phyloP scores from a whole-genome alignment of 2,113 vertebrate genomes.

The Acrocephalus arundinaceus region DNA sequence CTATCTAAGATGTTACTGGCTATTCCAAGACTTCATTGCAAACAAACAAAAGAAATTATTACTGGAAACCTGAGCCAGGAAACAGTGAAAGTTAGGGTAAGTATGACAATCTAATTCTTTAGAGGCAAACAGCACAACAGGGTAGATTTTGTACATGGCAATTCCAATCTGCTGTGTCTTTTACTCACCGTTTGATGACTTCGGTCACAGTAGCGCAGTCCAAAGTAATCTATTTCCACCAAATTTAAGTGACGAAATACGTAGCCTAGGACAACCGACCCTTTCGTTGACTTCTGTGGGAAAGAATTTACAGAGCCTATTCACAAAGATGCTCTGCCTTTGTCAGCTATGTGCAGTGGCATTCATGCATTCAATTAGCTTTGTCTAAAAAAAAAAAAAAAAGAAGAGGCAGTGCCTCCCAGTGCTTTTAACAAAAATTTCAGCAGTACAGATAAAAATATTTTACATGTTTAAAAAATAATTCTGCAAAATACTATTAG shows the following conservation, averaged over 20 bases:
- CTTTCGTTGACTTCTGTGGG: constrained; percentile 91
- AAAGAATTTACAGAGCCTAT: constrained; percentile 74
- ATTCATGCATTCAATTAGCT: constrained; percentile 57
- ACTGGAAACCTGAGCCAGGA: not conserved
- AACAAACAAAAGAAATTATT: not conserved
- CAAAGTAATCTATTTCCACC: constrained; percentile 89
- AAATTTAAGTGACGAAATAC: constrained; percentile 88
- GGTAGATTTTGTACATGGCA: not conserved
- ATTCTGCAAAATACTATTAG: not conserved
- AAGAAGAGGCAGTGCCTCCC: not conserved
- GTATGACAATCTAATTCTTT: not conserved
- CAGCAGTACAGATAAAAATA: not conserved
- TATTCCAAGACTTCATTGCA: not conserved
- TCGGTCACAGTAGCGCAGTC: constrained; percentile 89
- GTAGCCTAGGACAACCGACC: constrained; percentile 82
- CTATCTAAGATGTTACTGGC: not conserved
- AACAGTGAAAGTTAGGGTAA: not conserved
- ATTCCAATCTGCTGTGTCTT: not conserved
- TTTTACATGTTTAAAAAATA: not conserved
- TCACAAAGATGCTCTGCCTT: constrained; percentile 59
- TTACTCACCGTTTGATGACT: constrained; percentile 89
- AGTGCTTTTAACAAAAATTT: constrained; percentile 14
- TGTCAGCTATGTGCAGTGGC: constrained; percentile 45
- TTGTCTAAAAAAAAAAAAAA: not conserved
- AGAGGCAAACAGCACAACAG: not conserved